Evolutionary conservation across 1,140 invertebrate species (phyloP).

Genomic region (Tetramorium parvispinum): DNA sequence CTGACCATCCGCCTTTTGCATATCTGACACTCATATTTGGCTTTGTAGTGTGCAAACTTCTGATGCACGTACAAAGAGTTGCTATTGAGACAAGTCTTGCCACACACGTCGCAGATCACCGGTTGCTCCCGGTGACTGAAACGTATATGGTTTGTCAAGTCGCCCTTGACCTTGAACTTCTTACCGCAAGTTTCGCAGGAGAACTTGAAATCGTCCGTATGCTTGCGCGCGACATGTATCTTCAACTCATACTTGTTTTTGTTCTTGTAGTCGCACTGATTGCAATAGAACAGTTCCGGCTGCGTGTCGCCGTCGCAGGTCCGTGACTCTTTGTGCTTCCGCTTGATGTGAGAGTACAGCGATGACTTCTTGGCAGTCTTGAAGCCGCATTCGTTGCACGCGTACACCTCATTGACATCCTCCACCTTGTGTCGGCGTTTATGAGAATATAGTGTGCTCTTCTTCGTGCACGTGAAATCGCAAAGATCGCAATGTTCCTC

Average conservation of each 20-base stretch:
- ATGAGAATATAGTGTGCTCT: conserved; percentile 86
- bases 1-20: conserved; percentile 84
- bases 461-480: conserved; percentile 86
- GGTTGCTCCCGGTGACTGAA: conserved; percentile 88
- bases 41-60: conserved; percentile 84
- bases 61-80: conserved; percentile 84
- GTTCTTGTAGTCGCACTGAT: conserved; percentile 83
- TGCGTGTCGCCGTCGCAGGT: conserved; percentile 54
- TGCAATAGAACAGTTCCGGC: conserved; percentile 78
- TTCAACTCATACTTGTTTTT: conserved; percentile 84
- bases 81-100: conserved; percentile 86
- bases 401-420: conserved; percentile 65
- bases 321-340: conserved; percentile 75
- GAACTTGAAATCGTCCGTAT: conserved; percentile 84
- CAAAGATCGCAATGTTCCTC: conserved; percentile 76
- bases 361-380: conserved; percentile 79
- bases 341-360: conserved; percentile 81
- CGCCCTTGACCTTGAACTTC: conserved; percentile 85
- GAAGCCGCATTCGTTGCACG: conserved; percentile 81
- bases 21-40: conserved; percentile 82
- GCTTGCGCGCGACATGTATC: conserved; percentile 82
- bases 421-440: conserved; percentile 83
- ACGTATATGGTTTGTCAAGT: conserved; percentile 89
- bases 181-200: conserved; percentile 87
- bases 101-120: conserved; percentile 89